phyloP scores from a whole-genome alignment of 30 jellyfish, hydroid and myxozoan species.

The Pelagia noctiluca region DNA sequence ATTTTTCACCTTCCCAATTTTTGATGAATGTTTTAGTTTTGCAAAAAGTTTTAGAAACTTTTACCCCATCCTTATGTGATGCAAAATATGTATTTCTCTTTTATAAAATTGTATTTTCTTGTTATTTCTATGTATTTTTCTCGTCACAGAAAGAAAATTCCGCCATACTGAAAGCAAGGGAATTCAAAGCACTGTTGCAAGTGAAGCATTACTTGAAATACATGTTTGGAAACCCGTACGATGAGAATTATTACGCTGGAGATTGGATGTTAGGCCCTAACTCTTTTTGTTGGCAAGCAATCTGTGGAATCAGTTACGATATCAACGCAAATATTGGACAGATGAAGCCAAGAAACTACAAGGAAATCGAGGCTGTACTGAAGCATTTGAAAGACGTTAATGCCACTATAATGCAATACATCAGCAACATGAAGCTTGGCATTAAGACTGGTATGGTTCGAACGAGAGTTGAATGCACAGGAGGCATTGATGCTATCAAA shows the following conservation, averaged over 20 bases:
- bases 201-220: slow-evolving; percentile 83
- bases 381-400: slow-evolving; percentile 70
- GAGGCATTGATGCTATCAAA: slow-evolving; percentile 88
- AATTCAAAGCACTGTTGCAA: slow-evolving; percentile 85
- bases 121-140: neutral
- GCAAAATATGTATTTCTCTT: no score
- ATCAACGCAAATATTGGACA: slow-evolving; percentile 71
- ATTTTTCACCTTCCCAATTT: no score
- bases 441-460: slow-evolving; percentile 90
- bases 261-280: slow-evolving; percentile 96
- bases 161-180: slow-evolving; percentile 81
- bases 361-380: slow-evolving; percentile 67
- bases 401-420: slow-evolving; percentile 65
- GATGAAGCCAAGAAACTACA: slow-evolving; percentile 67
- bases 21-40: no score
- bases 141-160: slow-evolving; percentile 78
- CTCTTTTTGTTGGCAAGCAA: slow-evolving; percentile 90
- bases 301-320: slow-evolving; percentile 74
- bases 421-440: slow-evolving; percentile 87
- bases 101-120: no score
- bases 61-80: no score
- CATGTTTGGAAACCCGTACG: slow-evolving; percentile 78
- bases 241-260: slow-evolving; percentile 82
- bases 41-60: no score
- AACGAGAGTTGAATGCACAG: slow-evolving; percentile 79